Evolutionary conservation across 1,140 invertebrate species (phyloP).

Genomic region (Zophobas atratus): DNA sequence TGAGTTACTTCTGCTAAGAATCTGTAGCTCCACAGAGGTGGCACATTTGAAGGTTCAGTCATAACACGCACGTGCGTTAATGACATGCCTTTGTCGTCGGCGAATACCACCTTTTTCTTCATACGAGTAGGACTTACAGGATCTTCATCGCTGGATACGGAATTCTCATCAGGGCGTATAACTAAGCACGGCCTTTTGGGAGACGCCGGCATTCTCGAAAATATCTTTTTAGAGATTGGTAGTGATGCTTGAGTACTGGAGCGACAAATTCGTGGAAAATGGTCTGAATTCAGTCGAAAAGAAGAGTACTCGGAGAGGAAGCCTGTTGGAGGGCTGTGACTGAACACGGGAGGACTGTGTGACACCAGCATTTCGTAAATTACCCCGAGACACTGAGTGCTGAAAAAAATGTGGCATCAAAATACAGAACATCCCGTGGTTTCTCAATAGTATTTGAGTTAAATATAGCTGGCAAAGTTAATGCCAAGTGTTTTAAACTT

Average conservation of each 20-base stretch:
- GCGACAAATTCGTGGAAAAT: conserved; percentile 62
- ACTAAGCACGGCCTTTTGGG: conserved; percentile 69
- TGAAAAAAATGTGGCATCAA: conserved; percentile 4
- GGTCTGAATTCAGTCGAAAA: conserved; percentile 63
- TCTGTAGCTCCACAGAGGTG: conserved; percentile 85
- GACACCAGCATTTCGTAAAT: conserved; percentile 74
- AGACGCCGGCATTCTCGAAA: conserved; percentile 50
- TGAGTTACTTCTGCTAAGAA: conserved; percentile 78
- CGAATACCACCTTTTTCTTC: conserved; percentile 94
- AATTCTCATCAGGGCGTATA: conserved; percentile 62
- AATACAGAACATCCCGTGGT: too few relatives aligned
- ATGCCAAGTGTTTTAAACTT: too few relatives aligned
- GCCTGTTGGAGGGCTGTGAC: conserved; percentile 75
- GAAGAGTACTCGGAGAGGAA: conserved; percentile 66
- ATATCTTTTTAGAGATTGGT: conserved; percentile 57
- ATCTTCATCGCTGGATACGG: conserved; percentile 60
- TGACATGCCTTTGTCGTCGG: conserved; percentile 90
- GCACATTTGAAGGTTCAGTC: conserved; percentile 93
- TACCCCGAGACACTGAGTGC: conserved; percentile 33
- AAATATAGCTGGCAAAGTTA: too few relatives aligned
- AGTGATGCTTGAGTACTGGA: conserved; percentile 64
- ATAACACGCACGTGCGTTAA: conserved; percentile 91
- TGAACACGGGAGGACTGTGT: conserved; percentile 80
- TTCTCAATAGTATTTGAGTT: too few relatives aligned
- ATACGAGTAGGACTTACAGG: conserved; percentile 67